Base-by-base conservation (phyloP, 2,797 vertebrate genomes). In the Pteropus rufus region DNA sequence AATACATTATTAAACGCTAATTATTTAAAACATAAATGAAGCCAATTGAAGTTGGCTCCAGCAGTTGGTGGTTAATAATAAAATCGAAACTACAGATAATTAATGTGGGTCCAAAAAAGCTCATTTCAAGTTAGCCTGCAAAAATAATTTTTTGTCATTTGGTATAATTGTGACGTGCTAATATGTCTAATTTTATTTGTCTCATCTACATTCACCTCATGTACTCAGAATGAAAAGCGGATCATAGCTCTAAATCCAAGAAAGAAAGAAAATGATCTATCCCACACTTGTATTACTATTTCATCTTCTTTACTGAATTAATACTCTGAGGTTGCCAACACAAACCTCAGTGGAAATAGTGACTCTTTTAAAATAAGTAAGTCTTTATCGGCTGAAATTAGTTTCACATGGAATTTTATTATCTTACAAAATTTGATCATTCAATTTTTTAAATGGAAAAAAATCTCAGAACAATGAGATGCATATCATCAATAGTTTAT, bases 1-100 rank as follows among this genome's bases (percentile, higher is more conserved):
- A 91, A 94, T 95, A 73, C 86, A 95, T 96, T 94, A 97, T 97
- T 97, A 96, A 97, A 80, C n/a, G 89, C 77, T 73, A 95, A 93
- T 96, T 97, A 97, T 87, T 96, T 97, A 90, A 97, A 95, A 87
- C n/a, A 93, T 58, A 94, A 94, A 91, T 94, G 96, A 96, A 96
- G 75, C 52, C 52, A 46, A 58, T 62, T 92, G 91, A 88, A 97
- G 93, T 81, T 60, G 93, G 83, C 46, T 90, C 52, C 34, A 94
- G 86, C 56, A 92, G 36, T 87, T 62, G 11, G 26, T 84, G 24
- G 77, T 82, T 97, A 87, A 89, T 89, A 96, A 89, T 92, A 94
- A 96, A 97, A 70, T 11, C 41, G 89, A 97, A 96, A 92, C 29
- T 85, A 39, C 29, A 81, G 31, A 94, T 97, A 75, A 95, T 97